Evolutionary conservation across 2,888 invertebrate genomes (phyloP).

Genomic region (Hydroisotoma schaefferi): DNA sequence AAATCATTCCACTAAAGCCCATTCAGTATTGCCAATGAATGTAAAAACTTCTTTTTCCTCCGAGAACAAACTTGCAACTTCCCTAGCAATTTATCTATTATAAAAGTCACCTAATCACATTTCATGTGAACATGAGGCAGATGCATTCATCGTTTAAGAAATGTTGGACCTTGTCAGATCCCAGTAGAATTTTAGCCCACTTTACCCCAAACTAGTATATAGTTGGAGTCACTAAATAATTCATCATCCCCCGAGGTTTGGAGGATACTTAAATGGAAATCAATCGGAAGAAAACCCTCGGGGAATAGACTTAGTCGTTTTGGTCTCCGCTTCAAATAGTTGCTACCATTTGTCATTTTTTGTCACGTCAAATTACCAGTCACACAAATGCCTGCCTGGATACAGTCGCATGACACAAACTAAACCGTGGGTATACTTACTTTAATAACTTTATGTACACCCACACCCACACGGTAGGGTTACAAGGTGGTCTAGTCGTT

Average conservation of each 20-base stretch:
- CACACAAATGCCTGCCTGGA: too few relatives aligned
- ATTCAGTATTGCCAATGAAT: too few relatives aligned
- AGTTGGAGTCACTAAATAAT: conserved; percentile 43
- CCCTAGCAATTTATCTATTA: neutral
- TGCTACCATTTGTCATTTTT: conserved; percentile 45
- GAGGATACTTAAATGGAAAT: conserved; percentile 49
- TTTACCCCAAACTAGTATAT: neutral
- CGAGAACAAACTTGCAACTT: too few relatives aligned
- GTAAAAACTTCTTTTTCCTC: too few relatives aligned
- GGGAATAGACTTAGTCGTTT: conserved; percentile 31
- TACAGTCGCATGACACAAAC: too few relatives aligned
- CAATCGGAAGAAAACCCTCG: conserved; percentile 47
- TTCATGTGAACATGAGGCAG: conserved; percentile 4
- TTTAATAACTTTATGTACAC: too few relatives aligned
- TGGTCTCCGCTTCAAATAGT: conserved; percentile 20
- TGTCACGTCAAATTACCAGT: conserved; percentile 32
- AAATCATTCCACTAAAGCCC: too few relatives aligned
- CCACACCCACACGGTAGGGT: too few relatives aligned
- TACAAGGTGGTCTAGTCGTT: too few relatives aligned
- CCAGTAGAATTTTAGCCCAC: neutral
- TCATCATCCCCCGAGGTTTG: conserved; percentile 47
- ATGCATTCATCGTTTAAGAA: neutral
- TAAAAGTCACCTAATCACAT: neutral
- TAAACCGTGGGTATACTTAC: too few relatives aligned
- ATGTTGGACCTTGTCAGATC: neutral